These are phyloP conservation scores for Regulus satrapa DNA, from an alignment of 2,113 vertebrate species.

Conservation along the genomic window DNA sequence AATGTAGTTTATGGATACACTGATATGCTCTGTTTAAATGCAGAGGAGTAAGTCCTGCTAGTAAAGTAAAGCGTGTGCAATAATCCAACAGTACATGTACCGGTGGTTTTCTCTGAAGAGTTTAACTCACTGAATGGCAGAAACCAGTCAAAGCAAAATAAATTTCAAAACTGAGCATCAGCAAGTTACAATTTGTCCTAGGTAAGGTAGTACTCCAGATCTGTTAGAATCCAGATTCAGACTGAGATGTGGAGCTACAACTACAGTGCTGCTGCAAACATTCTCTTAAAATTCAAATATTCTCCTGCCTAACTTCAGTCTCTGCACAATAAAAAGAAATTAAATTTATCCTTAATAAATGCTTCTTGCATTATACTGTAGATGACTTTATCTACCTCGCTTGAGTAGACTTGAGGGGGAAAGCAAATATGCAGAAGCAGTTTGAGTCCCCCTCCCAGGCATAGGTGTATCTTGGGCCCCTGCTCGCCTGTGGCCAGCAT, in stretches of 20 bases:
- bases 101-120: background rate
- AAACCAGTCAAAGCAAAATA: background rate
- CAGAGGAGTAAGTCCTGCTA: background rate
- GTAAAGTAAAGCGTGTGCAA: background rate
- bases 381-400: background rate
- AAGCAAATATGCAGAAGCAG: background rate
- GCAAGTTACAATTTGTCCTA: background rate
- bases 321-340: background rate
- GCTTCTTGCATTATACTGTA: background rate
- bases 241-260: background rate
- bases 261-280: background rate
- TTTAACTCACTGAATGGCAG: background rate
- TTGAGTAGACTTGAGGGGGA: background rate
- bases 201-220: background rate
- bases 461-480: accelerated
- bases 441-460: background rate
- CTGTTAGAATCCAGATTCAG: background rate
- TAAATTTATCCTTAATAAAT: background rate
- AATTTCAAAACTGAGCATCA: background rate
- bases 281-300: background rate
- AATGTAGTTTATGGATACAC: background rate
- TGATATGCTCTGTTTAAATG: background rate
- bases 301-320: background rate
- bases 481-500: background rate
- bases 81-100: background rate